A percentile compares a stretch with the other conserved stretches of the same genome.
Evolutionary conservation across 1,140 invertebrate species (phyloP).

Genomic region (Fopius arisanus): DNA sequence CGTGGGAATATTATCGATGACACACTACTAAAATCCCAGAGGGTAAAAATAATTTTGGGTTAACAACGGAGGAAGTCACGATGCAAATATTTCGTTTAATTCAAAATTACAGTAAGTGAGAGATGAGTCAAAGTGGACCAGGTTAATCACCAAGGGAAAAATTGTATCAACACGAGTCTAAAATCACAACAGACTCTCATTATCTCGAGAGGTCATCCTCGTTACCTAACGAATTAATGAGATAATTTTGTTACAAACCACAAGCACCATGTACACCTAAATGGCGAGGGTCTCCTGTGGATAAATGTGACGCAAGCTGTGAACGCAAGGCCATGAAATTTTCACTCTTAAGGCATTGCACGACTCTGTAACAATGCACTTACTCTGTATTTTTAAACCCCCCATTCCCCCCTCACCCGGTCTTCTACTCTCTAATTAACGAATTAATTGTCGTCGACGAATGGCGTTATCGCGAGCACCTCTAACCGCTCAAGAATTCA

Average conservation of each 20-base stretch:
- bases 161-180: background rate
- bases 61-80: slow-evolving; percentile 24
- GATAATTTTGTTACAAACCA: slow-evolving; percentile 22
- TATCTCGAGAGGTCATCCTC: slow-evolving; percentile 4
- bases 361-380: background rate
- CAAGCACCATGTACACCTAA: background rate
- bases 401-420: background rate
- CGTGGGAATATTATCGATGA: slow-evolving; percentile 23
- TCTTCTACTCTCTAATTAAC: background rate
- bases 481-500: background rate
- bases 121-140: background rate
- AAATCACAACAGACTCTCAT: background rate
- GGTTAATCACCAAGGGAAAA: background rate
- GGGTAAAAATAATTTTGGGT: no score
- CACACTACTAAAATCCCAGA: slow-evolving; percentile 3
- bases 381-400: background rate
- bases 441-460: background rate
- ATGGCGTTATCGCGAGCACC: background rate
- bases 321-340: slow-evolving; percentile 20
- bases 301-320: background rate
- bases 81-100: background rate
- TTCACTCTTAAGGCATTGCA: slow-evolving; percentile 10
- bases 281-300: slow-evolving; percentile 1
- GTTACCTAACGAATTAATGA: slow-evolving; percentile 21
- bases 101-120: background rate